Percentiles rank a stretch among this genome's conserved stretches.
Evolutionary conservation across 2,113 vertebrate genomes (phyloP).

Genomic region (Ramphastos sulfuratus): DNA sequence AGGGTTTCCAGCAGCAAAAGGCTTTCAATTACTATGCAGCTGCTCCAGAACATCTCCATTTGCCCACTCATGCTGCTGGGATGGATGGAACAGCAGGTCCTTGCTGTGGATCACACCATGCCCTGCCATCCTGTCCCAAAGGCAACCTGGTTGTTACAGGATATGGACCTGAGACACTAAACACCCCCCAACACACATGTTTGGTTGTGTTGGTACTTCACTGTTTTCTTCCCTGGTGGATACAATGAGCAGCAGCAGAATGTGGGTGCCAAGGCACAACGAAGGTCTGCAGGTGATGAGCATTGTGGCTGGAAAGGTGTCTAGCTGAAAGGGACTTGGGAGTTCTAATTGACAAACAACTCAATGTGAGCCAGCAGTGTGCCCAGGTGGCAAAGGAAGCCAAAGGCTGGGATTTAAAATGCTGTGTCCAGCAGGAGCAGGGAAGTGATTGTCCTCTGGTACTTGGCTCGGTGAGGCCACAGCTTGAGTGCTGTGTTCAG

Average conservation of each 20-base stretch:
- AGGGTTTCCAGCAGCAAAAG: not conserved
- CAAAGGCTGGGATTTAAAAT: no score
- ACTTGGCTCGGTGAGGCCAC: no score
- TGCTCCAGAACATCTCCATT: not conserved
- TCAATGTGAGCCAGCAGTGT: no score
- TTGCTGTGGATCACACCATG: accelerated
- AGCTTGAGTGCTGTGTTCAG: no score
- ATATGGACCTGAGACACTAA: not conserved
- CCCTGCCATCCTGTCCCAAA: not conserved
- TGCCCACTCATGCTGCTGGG: accelerated
- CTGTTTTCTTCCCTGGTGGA: not conserved
- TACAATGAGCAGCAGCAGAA: not conserved
- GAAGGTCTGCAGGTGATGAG: not conserved
- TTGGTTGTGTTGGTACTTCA: not conserved
- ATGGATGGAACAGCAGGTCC: not conserved
- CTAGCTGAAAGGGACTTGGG: no score
- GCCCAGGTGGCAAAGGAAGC: no score
- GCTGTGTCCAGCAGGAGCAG: no score
- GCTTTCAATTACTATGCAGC: not conserved
- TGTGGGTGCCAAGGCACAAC: not conserved
- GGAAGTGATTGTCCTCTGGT: no score
- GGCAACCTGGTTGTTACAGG: not conserved
- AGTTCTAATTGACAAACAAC: no score
- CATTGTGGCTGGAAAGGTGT: no score
- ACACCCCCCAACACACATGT: accelerated